Percentiles rank a stretch among this genome's conserved stretches.
phyloP scores from a whole-genome alignment of 2,888 invertebrate genomes.

The Tenthredo amoena region DNA sequence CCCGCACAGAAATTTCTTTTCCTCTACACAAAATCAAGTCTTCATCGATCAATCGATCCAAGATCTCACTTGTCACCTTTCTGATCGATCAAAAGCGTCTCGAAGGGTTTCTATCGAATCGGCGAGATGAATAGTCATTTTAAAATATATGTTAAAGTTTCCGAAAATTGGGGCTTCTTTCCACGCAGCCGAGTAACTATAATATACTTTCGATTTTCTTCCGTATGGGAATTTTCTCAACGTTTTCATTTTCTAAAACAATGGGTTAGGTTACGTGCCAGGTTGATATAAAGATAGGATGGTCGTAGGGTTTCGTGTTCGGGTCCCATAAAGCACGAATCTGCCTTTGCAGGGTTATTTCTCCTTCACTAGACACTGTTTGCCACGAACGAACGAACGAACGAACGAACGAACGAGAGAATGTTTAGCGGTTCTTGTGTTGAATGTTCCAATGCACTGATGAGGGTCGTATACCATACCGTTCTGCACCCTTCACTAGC shows the following conservation, averaged over 20 bases:
- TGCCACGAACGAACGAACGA: background rate
- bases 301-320: constrained; percentile 58
- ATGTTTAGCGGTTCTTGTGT: background rate
- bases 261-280: constrained; percentile 57
- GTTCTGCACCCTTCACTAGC: background rate
- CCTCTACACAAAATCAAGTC: background rate
- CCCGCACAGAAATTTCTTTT: background rate
- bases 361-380: constrained; percentile 32
- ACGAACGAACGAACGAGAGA: background rate
- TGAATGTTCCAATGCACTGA: constrained; percentile 9
- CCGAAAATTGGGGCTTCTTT: no score
- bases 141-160: background rate
- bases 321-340: constrained; percentile 58
- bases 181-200: background rate
- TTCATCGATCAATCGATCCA: background rate
- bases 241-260: constrained; percentile 52
- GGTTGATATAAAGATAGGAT: constrained; percentile 59
- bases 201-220: background rate
- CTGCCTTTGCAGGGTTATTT: constrained; percentile 52
- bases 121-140: background rate
- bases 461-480: background rate
- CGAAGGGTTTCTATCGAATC: background rate
- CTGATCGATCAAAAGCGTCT: background rate
- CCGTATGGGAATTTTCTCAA: constrained; percentile 31
- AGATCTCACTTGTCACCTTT: background rate